phyloP scores from a whole-genome alignment of 1,140 invertebrate genomes.

The Bombus haemorrhoidalis region DNA sequence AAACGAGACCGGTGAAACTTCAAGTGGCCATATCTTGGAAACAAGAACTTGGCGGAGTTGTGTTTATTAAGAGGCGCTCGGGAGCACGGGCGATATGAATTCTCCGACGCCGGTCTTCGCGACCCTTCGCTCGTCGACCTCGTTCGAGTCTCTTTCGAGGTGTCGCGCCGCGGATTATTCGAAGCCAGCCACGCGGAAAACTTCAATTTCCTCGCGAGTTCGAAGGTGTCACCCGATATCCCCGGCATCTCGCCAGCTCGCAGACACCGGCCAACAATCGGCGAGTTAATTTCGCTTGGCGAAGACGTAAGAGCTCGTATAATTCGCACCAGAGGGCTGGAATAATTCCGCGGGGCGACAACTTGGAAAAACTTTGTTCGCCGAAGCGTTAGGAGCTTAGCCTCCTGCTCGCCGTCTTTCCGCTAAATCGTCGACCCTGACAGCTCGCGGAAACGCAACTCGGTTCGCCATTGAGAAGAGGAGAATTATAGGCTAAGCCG shows the following conservation, averaged over 20 bases:
- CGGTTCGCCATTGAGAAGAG: too few species aligned
- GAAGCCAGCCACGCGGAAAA: conserved; percentile 7
- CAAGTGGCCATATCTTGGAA: not conserved
- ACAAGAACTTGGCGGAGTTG: not conserved
- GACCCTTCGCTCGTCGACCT: too few species aligned
- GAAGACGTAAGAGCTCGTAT: conserved; percentile 28
- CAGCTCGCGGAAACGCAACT: too few species aligned
- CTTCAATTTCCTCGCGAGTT: conserved; percentile 15
- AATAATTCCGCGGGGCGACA: conserved; percentile 34
- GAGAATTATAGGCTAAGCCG: too few species aligned
- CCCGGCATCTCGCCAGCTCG: not conserved
- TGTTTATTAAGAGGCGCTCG: conserved; percentile 7
- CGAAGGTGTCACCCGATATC: not conserved
- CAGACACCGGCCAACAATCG: not conserved
- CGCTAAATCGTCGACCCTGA: too few species aligned
- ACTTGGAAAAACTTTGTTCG: conserved; percentile 49
- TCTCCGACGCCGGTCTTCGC: not conserved
- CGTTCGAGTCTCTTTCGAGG: not conserved
- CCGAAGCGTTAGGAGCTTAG: not conserved
- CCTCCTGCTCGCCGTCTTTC: too few species aligned
- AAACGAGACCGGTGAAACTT: not conserved
- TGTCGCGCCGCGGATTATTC: conserved; percentile 7
- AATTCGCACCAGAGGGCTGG: conserved; percentile 35
- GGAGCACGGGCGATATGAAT: not conserved
- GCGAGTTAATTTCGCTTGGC: conserved; percentile 43